Evolutionary conservation across 1,140 invertebrate species (phyloP), one percentile per base, ranked within the genome.

Genomic region (Achatina immaculata): DNA sequence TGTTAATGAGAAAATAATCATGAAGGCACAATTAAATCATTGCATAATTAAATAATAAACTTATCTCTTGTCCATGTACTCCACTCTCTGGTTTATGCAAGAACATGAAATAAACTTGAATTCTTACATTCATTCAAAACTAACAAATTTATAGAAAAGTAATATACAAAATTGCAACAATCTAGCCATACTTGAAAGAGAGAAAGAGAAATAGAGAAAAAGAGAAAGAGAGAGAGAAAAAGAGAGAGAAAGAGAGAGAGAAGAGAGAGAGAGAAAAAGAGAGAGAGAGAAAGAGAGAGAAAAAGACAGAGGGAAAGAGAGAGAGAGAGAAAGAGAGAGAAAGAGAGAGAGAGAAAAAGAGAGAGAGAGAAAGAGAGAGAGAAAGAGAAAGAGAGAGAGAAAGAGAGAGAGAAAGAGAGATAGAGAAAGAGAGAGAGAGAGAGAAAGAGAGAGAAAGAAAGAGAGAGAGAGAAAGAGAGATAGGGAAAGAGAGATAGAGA

Each of bases 241-340:
- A 0, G 42, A 51, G 42, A 14, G 28, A 55, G 36, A 42, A 51
- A 42, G 43, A 38, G 36, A n/a, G 28, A 31, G 36, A 38, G 24
- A 38, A 28, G 42, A 75, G 36, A 75, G 40, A 62, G 75, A 77
- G 55, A 36, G n/a, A 40, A 28, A 38, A 7, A 36, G 43, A 40
- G 24, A 38, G 36, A 77, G 38, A 77, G 55, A 62, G 55, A 40
- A 42, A 34, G 34, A 55, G 36, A 77, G 21, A 36, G 48, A 77
- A 34, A 62, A 3, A 62, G 55, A 40, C 0, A 62, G 55, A 58
- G 51, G 28, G 48, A 38, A n/a, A 62, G 42, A 62, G 48, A 38
- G 42, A 62, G 51, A 77, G 51, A 45, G 4, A 62, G 55, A 77
- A 51, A 77, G n/a, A 62, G 48, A 75, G 48, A 75, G 73, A 75